These are phyloP conservation scores for Pentamera pediparva DNA, from an alignment of 53 echinoderm and acorn worm genomes.

Conservation along the genomic window DNA sequence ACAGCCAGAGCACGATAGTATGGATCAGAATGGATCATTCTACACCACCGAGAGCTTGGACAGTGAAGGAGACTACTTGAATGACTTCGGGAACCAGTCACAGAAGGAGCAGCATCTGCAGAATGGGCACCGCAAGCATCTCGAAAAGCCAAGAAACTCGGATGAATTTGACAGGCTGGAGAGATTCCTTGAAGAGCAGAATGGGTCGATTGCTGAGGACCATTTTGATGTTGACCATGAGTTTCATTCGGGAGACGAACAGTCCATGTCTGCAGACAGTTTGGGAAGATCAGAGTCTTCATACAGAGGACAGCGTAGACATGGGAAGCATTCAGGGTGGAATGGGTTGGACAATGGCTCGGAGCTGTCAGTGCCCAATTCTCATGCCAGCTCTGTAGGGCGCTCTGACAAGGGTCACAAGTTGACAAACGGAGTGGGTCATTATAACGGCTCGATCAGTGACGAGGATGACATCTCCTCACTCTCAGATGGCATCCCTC, in stretches of 20 bases:
- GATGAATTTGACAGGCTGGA: slow-evolving; percentile 14
- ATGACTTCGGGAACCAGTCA: not conserved
- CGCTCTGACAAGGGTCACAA: too few species aligned
- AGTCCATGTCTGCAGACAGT: not conserved
- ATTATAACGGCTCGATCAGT: too few species aligned
- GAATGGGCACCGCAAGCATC: slow-evolving; percentile 22
- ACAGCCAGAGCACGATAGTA: not conserved
- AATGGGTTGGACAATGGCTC: too few species aligned
- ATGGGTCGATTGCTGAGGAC: not conserved
- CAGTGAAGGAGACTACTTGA: not conserved
- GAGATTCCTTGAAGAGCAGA: not conserved
- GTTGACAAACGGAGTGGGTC: too few species aligned
- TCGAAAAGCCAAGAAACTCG: slow-evolving; percentile 6
- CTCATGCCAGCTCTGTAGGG: too few species aligned
- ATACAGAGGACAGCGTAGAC: too few species aligned
- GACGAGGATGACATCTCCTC: too few species aligned
- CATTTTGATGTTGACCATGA: not conserved
- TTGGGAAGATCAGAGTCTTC: not conserved
- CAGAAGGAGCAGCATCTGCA: not conserved
- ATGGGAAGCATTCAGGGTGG: too few species aligned
- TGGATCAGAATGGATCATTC: slow-evolving; percentile 25
- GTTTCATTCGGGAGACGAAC: not conserved
- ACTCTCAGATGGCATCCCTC: too few species aligned
- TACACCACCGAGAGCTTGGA: slow-evolving; percentile 15
- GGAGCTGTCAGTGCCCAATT: too few species aligned